Percentiles rank a stretch among this genome's conserved stretches.
Evolutionary conservation across 2,888 invertebrate species (phyloP).

Genomic region (Oligia latruncula): DNA sequence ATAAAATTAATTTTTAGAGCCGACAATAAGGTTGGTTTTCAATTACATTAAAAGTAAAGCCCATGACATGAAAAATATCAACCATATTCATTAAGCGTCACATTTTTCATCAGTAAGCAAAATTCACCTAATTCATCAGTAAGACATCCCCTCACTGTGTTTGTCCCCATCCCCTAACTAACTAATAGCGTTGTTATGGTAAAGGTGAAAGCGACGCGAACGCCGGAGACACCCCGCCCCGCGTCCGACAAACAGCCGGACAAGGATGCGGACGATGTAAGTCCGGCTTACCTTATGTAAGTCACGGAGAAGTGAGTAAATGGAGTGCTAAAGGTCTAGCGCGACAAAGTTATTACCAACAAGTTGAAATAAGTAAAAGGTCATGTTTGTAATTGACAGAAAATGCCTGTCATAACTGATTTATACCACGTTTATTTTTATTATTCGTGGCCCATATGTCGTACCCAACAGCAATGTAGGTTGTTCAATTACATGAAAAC

Average conservation of each 20-base stretch:
- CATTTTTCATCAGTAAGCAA: too few relatives aligned
- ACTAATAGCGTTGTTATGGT: slow-evolving; percentile 63
- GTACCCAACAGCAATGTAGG: not conserved
- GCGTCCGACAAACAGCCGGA: slow-evolving; percentile 80
- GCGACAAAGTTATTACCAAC: not conserved
- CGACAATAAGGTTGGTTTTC: not conserved
- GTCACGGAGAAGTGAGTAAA: slow-evolving; percentile 14
- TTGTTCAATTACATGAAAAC: not conserved
- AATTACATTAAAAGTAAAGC: not conserved
- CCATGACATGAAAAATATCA: not conserved
- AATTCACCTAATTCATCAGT: slow-evolving; percentile 33
- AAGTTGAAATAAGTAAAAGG: not conserved
- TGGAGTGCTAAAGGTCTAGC: slow-evolving; percentile 12
- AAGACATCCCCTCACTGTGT: slow-evolving; percentile 24
- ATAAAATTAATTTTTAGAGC: not conserved
- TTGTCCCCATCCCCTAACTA: slow-evolving; percentile 44
- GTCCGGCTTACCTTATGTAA: slow-evolving; percentile 60
- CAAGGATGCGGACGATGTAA: slow-evolving; percentile 76
- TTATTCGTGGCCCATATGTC: not conserved
- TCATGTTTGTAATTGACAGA: not conserved
- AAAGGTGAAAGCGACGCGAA: slow-evolving; percentile 86
- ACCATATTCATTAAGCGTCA: not conserved
- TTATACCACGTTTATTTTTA: not conserved
- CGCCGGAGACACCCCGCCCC: slow-evolving; percentile 89
- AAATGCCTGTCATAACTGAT: not conserved